phyloP scores from a whole-genome alignment of 2,113 vertebrate genomes.

The Poeciliopsis turrubarensis region DNA sequence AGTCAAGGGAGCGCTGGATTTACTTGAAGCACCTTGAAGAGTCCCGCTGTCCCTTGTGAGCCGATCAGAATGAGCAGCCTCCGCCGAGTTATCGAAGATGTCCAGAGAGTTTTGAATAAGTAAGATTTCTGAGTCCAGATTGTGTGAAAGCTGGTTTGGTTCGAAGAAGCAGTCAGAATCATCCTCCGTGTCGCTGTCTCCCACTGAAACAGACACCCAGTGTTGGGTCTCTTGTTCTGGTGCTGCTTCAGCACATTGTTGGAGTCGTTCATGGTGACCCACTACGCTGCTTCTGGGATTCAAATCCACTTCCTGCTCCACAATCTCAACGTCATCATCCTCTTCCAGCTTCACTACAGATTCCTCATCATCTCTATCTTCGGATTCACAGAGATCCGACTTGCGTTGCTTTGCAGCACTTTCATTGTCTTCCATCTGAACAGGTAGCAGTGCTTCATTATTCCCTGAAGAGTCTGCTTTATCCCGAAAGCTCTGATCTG shows the following conservation, averaged over 20 bases:
- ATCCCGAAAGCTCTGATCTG: constrained; percentile 41
- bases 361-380: constrained; percentile 39
- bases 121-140: constrained; percentile 63
- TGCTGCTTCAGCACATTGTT: constrained; percentile 2
- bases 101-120: constrained; percentile 72
- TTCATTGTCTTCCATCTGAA: constrained; percentile 26
- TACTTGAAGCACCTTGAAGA: constrained; percentile 33
- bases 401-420: constrained; percentile 4
- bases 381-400: constrained; percentile 3
- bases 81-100: constrained; percentile 54
- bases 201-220: constrained; percentile 57
- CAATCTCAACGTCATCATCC: constrained; percentile 64
- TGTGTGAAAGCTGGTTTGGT: constrained; percentile 51
- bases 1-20: constrained; percentile 35
- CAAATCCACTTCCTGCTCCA: constrained; percentile 38
- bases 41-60: constrained; percentile 20
- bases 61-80: constrained; percentile 41
- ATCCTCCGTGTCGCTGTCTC: constrained; percentile 52
- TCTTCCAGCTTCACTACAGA: constrained; percentile 62
- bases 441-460: constrained; percentile 1
- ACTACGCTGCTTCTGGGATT: constrained; percentile 7
- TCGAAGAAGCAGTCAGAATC: constrained; percentile 64
- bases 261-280: constrained; percentile 15
- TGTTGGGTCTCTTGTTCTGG: constrained; percentile 58
- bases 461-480: constrained; percentile 22